Evolutionary conservation across 2,113 vertebrate genomes (phyloP), one percentile per base, ranked within the genome.

Genomic region (Caloenas nicobarica): DNA sequence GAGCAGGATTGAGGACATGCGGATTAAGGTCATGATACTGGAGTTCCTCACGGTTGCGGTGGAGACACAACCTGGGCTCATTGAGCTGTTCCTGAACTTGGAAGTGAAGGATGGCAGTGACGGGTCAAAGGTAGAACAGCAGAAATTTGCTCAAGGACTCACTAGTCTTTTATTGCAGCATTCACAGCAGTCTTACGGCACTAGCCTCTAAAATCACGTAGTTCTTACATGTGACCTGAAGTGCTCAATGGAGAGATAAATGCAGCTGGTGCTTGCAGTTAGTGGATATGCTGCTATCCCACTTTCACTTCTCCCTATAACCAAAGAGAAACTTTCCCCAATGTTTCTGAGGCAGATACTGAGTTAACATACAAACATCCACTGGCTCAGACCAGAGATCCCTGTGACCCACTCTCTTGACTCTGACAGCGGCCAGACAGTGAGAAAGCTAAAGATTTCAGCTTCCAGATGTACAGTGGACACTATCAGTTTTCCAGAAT

Each of bases 21-120:
- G 99, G 60, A 99, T 99, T 94, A 99, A 99, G 92, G 99, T 99
- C 92, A 99, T 99, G 98, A 99, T 99, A 65, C 97, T 99, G 34
- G 99, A 99, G 83, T 99, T 99, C 95, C 98, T 99, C 81, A 99
- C 99, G 0, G 99, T 99, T 1, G 99, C 99, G 0, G 99, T 99
- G 76, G 99, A 99, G 97, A 99, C 99, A 0, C 99, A 99, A 28
- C 99, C 99, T 0, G 99, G 99, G 33, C 99, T 99, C 86, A 99
- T 99, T 1, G 99, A 99, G 87, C 98, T 99, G 5, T 99, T 99
- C 92, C 98, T 99, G 58, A 99, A 99, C 82, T 97, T 99, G 87
- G 98, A 99, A 95, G 98, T 99, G 86, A 99, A 99, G 91, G 98
- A 99, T 23, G 98, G 98, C 54, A 98, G 79, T 0, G 98, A 99